Evolutionary conservation across 2,888 invertebrate species (phyloP), one percentile per base, ranked within the genome.

Genomic region (Clusia tigrina): DNA sequence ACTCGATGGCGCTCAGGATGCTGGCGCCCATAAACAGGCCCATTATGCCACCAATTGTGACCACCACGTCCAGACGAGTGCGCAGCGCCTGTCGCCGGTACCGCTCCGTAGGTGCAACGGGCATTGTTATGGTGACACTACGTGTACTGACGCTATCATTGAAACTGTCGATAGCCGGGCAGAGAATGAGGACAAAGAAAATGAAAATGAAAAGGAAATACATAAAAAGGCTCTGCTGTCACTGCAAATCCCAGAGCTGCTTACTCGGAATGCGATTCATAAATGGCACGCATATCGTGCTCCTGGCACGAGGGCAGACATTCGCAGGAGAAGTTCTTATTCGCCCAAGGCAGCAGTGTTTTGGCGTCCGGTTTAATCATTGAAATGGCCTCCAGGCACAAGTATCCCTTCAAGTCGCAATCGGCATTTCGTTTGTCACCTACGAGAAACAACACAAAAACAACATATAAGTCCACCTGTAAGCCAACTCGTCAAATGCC

Each of bases 221-320:
- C 6, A 12, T 32, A 32, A 32, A 12, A 17, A 42, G n/a, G 12
- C n/a, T 42, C 42, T 42, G n/a, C n/a, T n/a, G n/a, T n/a, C n/a
- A n/a, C n/a, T 42, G 12, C n/a, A 42, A 42, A 42, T n/a, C n/a
- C n/a, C n/a, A n/a, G n/a, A n/a, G n/a, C n/a, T n/a, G n/a, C 42
- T 42, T 42, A 42, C 42, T n/a, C n/a, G 9, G 42, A n/a, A 10
- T 42, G 10, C 15, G 42, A 42, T 3, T 42, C 3, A 52, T 52
- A 77, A 18, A 81, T 69, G 12, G 88, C 79, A 18, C 86, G 85
- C 58, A 90, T 85, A 69, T 91, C 90, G 1, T 88, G 86, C 79
- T 91, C 91, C 1, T 87, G 87, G 74, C 91, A 92, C 17, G 90
- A 90, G 0, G 91, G 90, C 59, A 89, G 76, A 72, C 91, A 92